These are phyloP conservation scores for Scelioninae gen. 1 DNA, from an alignment of 2,888 invertebrate species.

Conservation along the genomic window DNA sequence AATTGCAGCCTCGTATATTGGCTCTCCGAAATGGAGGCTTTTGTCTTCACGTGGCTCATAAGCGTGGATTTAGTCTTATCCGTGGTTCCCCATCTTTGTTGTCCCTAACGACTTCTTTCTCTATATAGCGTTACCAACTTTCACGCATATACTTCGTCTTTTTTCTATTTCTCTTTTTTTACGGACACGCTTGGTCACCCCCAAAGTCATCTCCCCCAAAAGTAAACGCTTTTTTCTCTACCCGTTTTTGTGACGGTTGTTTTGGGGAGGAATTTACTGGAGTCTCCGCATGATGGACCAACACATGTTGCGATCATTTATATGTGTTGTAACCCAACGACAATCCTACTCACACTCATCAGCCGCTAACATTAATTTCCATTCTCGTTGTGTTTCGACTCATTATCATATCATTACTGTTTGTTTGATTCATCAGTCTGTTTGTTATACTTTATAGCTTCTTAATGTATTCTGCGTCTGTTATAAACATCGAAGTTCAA, in stretches of 20 bases:
- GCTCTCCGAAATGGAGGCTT: conserved; percentile 81
- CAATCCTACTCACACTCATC: not conserved
- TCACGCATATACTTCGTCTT: conserved; percentile 66
- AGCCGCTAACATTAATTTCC: conserved; percentile 35
- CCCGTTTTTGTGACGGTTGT: conserved; percentile 73
- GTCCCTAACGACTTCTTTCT: conserved; percentile 57
- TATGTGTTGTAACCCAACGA: conserved; percentile 7
- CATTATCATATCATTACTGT: conserved; percentile 83
- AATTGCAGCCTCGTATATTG: conserved; percentile 81
- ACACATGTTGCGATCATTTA: conserved; percentile 61
- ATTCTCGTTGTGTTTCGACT: conserved; percentile 75
- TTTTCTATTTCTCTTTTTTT: conserved; percentile 60
- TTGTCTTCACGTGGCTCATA: conserved; percentile 83
- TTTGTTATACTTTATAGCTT: conserved; percentile 72
- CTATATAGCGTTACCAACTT: conserved; percentile 54
- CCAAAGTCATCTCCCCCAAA: conserved; percentile 78
- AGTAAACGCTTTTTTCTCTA: conserved; percentile 72
- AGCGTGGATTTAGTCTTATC: conserved; percentile 83
- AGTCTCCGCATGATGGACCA: conserved; percentile 74
- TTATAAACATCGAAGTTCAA: not conserved
- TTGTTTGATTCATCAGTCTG: conserved; percentile 80
- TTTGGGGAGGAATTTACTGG: conserved; percentile 79
- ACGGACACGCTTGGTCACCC: conserved; percentile 81
- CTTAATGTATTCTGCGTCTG: not conserved
- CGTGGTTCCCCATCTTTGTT: conserved; percentile 71